Evolutionary conservation across 2,797 vertebrate genomes (phyloP), one percentile per base, ranked within the genome.

Genomic region (Protonibea diacanthus): DNA sequence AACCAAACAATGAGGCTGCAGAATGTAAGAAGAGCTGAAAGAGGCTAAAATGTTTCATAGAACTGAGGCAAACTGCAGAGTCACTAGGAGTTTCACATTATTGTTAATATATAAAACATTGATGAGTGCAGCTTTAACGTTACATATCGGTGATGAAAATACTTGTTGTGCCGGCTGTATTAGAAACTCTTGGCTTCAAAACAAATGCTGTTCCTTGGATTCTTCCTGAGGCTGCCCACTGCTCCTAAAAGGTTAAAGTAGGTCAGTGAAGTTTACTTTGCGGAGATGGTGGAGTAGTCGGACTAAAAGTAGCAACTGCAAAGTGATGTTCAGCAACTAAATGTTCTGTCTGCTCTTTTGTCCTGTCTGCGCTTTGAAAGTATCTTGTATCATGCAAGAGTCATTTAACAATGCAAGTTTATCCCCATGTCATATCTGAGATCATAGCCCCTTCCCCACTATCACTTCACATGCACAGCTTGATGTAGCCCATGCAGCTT

Each of bases 381-480:
- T 42, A 27, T 66, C 66, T 74, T 5, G 27, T 44, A 20, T 66
- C 21, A 9, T 13, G 66, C 17, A 33, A 59, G n/a, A 56, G 9
- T 33, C 61, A 48, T 76, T 71, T 51, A 25, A 38, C 57, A 63
- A 56, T 73, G 49, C 27, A 4, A 71, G 21, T 58, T 74, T 21
- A 60, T 70, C 21, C 45, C 66, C 48, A 18, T 59, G 23, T 71
- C 74, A 76, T 15, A 44, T 64, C 45, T 67, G 74, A 68, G 61
- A 77, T 86, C 67, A 57, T 2, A 72, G 72, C 29, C 18, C 13
- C 40, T 71, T 45, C 75, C 66, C 33, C 60, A 42, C 60, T 13
- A 60, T 79, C 58, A 45, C 47, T 78, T 61, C 45, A 72, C 75
- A 84, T 57, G 56, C 80, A 61, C 74, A 74, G 77, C 71, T 79